These are phyloP conservation scores for Pseudopipra pipra DNA, from an alignment of 2,113 vertebrate species.

Conservation along the genomic window DNA sequence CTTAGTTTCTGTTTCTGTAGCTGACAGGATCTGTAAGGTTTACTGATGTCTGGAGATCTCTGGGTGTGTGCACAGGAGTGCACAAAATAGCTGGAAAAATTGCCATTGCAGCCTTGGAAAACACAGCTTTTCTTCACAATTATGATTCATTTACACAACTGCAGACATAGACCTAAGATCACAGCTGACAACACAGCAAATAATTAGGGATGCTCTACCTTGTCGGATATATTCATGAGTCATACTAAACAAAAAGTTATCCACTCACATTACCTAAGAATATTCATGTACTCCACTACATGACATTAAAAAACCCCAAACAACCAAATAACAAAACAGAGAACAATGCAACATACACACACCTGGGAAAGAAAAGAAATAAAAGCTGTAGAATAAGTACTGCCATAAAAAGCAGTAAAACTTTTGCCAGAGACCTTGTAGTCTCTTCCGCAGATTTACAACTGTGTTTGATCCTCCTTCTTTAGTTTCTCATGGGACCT, in stretches of 20 bases:
- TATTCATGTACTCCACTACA: background rate
- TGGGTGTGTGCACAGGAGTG: background rate
- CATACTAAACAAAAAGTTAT: background rate
- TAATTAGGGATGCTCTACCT: background rate
- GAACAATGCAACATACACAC: background rate
- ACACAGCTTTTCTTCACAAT: background rate
- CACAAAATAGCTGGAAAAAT: background rate
- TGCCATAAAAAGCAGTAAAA: background rate
- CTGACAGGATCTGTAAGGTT: background rate
- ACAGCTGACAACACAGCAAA: background rate
- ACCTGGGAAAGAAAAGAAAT: background rate
- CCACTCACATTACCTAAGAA: background rate
- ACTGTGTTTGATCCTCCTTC: conserved; percentile 11
- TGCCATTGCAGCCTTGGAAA: background rate
- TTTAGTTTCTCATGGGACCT: background rate
- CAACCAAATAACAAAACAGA: background rate
- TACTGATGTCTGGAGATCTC: background rate
- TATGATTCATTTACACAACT: background rate
- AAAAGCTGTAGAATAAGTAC: background rate
- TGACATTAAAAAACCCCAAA: background rate
- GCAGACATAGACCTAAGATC: background rate
- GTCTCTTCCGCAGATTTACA: background rate
- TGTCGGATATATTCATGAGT: background rate
- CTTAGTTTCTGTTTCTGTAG: background rate
- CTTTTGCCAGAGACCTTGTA: background rate